These are phyloP conservation scores for Danio albolineatus DNA, from an alignment of 2,797 vertebrate genomes.

Conservation along the genomic window DNA sequence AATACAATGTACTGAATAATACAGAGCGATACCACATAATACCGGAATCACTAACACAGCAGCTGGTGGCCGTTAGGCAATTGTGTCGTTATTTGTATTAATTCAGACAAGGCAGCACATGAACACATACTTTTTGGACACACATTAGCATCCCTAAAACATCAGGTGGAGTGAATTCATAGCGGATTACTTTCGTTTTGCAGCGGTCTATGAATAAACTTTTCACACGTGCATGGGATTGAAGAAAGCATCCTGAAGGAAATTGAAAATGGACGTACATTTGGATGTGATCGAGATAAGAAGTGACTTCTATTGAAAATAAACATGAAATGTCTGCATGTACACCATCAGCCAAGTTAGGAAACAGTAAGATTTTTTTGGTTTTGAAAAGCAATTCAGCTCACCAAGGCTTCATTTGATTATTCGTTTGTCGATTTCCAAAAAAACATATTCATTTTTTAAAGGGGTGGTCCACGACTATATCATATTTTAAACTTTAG, in stretches of 20 bases:
- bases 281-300: background rate
- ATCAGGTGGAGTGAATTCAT: background rate
- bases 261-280: background rate
- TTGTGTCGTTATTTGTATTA: constrained; percentile 9
- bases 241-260: background rate
- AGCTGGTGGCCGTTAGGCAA: constrained; percentile 43
- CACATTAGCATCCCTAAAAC: background rate
- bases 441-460: too few relatives aligned
- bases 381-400: too few relatives aligned
- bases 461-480: too few relatives aligned
- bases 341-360: too few relatives aligned
- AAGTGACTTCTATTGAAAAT: constrained; percentile 6
- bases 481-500: too few relatives aligned
- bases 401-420: too few relatives aligned
- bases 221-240: background rate
- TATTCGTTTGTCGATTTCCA: too few relatives aligned
- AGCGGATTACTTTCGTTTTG: background rate
- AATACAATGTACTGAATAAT: constrained; percentile 65
- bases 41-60: constrained; percentile 45
- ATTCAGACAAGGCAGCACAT: constrained; percentile 36
- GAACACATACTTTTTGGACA: constrained; percentile 13
- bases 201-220: background rate
- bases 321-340: background rate
- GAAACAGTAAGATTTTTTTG: too few relatives aligned
- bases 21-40: constrained; percentile 49